Percentiles rank a stretch among this genome's conserved stretches.
These are phyloP conservation scores for Beaufortia kweichowensis DNA, from an alignment of 2,113 vertebrate genomes.

Conservation along the genomic window DNA sequence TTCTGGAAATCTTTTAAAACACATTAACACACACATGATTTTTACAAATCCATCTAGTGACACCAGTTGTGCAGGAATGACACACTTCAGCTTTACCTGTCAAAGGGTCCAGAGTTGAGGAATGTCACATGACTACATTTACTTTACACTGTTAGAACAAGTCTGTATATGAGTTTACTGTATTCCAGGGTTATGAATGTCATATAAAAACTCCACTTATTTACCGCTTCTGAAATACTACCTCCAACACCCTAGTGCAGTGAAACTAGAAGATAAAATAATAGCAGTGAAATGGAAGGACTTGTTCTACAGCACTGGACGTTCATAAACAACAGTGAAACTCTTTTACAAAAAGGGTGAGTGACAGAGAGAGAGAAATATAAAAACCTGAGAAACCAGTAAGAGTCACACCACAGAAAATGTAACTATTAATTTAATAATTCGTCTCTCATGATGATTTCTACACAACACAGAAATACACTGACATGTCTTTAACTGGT, in stretches of 20 bases:
- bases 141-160: background rate
- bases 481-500: background rate
- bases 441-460: background rate
- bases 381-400: too few species aligned
- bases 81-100: background rate
- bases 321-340: background rate
- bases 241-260: background rate
- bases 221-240: slow-evolving; percentile 39
- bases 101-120: background rate
- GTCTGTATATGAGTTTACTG: background rate
- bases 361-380: background rate
- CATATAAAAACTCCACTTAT: background rate
- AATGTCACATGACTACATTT: slow-evolving; percentile 30
- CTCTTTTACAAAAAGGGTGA: too few species aligned
- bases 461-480: background rate
- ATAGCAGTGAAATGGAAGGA: slow-evolving; percentile 4
- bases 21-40: too few species aligned
- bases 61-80: too few species aligned
- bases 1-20: too few species aligned
- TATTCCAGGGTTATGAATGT: background rate
- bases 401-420: too few species aligned
- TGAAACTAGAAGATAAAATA: background rate
- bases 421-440: too few species aligned
- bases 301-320: background rate
- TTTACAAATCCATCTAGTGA: too few species aligned